Percentiles rank a stretch among this genome's conserved stretches.
These are phyloP conservation scores for Menidia menidia DNA, from an alignment of 2,797 vertebrate species.

Conservation along the genomic window DNA sequence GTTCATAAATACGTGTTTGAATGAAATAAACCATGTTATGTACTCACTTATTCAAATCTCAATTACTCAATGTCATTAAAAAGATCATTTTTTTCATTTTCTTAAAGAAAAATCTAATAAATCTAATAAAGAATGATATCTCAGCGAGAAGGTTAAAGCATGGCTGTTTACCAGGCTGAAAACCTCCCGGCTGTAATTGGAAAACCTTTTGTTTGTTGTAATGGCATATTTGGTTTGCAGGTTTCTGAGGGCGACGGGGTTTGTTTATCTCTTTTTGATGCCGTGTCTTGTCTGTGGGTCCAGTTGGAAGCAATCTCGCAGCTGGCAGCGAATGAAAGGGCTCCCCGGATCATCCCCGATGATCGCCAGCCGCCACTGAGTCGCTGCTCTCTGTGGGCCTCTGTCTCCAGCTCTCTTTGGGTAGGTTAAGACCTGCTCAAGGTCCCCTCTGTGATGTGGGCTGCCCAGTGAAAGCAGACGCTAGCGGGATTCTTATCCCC, in stretches of 20 bases:
- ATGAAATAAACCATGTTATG: too few species aligned
- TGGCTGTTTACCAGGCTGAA: neutral
- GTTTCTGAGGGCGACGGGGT: conserved; percentile 23
- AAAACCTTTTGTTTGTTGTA: conserved; percentile 17
- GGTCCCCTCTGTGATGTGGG: conserved; percentile 72
- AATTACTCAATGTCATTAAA: too few species aligned
- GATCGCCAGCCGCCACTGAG: conserved; percentile 49
- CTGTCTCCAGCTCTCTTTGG: conserved; percentile 57
- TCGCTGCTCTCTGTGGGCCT: conserved; percentile 63
- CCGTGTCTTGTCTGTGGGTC: conserved; percentile 55
- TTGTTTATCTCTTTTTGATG: conserved; percentile 26
- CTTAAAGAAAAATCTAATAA: too few species aligned
- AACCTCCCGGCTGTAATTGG: neutral
- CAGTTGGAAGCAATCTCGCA: conserved; percentile 70
- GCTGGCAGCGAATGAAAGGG: conserved; percentile 79
- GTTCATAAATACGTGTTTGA: too few species aligned
- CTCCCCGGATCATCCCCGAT: conserved; percentile 59
- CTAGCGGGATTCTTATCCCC: conserved; percentile 65
- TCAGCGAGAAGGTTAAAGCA: too few species aligned
- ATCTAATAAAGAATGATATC: too few species aligned
- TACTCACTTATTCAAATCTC: too few species aligned
- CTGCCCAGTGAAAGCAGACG: conserved; percentile 57
- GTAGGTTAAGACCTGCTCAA: conserved; percentile 73
- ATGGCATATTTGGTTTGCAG: conserved; percentile 27
- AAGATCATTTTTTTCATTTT: too few species aligned